Evolutionary conservation across 1,140 invertebrate genomes (phyloP), one percentile per base, ranked within the genome.

Genomic region (Campoletis sonorensis): DNA sequence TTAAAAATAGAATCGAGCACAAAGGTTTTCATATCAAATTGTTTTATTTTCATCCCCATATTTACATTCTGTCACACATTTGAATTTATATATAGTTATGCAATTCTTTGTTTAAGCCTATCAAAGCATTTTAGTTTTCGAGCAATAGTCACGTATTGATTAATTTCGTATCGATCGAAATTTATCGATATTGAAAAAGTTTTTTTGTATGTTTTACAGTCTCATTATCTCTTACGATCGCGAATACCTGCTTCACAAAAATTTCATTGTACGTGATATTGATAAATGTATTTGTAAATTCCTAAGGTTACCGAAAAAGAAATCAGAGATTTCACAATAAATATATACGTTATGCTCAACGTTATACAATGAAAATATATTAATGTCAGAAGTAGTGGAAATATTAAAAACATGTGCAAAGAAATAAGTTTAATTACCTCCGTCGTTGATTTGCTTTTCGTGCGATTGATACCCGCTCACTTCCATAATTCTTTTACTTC

Each of bases 401-500:
- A 45, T 10, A 11, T 45, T 1, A 45, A 45, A 45, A 45, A 8
- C 64, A 67, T 18, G 27, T 21, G 27, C 75, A 79, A 45, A 45
- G 37, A 37, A 4, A 45, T 79, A 80, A 84, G 72, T 79, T 40
- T 82, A 79, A 81, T 88, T 82, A 90, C 89, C 89, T 85, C 83
- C 83, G 79, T 90, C 89, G 54, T 83, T 81, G 30, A 78, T 64
- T 45, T 45, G 40, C 80, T 85, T 89, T 75, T 88, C 88, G 23
- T 85, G 84, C 10, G 27, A 1, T 45, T 45, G 40, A 45, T 45
- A 61, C 79, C 84, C 86, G 78, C 71, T 79, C 78, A 81, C 37
- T 85, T 89, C 88, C 88, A 89, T 88, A 54, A 80, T 87, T 84
- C 81, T 79, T 79, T 83, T 85, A 85, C 77, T 58, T n/a, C 21